Base-by-base conservation (phyloP, 2,113 vertebrate genomes). In the Oreochromis tanganicae region DNA sequence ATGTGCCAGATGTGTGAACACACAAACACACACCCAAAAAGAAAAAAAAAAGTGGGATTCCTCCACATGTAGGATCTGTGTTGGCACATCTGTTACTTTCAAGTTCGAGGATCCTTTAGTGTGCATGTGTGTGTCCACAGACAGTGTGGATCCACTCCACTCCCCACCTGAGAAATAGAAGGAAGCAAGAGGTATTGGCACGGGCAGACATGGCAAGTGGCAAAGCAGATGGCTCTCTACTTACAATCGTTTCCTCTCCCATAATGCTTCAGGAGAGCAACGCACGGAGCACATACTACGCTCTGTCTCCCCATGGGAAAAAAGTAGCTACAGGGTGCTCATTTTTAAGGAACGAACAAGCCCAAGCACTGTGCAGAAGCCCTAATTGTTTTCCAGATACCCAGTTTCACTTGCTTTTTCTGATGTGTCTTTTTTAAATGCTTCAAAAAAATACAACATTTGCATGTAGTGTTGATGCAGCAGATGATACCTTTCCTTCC, bases 171-270 rank as follows among this genome's bases (percentile, higher is more conserved):
- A 95, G 90, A 92, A 91, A 87, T 56, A 21, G 78, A 80, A 86
- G 66, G 89, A 89, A 94, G 87, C 82, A 91, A 91, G 87, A 79
- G 82, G 79, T 75, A 43, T 89, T 95, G 95, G 94, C 91, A 93
- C 88, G 63, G 85, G 88, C 90, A 93, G 82, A 91, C 83, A 14
- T 89, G 92, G 92, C 94, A 94, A 95, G 94, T 95, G 93, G 91
- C 93, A 93, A 91, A 95, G 93, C 96, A 96, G 95, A 96, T 96
- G 96, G 96, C 93, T 92, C 87, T 86, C 90, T 87, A 89, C 95
- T 94, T 88, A 88, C 93, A 88, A 93, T 88, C 92, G 94, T 93
- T 95, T 95, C 92, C 94, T 95, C 85, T 95, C 91, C 89, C 87
- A 89, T 88, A 95, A 95, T 95, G 94, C 95, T 94, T 93, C 79